Evolutionary conservation across 2,888 invertebrate genomes (phyloP).

Genomic region (Agrotis puta): DNA sequence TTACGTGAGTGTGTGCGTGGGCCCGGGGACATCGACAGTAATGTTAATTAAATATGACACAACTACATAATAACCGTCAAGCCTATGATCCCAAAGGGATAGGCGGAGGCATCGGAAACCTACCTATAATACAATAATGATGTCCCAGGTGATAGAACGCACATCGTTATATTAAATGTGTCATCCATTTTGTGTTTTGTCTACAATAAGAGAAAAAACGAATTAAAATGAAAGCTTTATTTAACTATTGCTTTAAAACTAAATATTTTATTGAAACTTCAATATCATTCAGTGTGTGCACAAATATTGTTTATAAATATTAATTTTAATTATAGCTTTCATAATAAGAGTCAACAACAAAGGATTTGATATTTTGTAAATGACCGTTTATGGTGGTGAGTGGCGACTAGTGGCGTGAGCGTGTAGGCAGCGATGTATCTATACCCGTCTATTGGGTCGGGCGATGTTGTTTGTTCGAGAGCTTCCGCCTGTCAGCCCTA

Average conservation of each 20-base stretch:
- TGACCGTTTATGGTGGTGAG: constrained; percentile 63
- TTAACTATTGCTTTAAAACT: background rate
- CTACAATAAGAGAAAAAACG: background rate
- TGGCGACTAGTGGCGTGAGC: constrained; percentile 8
- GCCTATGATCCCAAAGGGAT: constrained; percentile 29
- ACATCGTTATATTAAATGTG: background rate
- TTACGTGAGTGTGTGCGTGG: constrained; percentile 4
- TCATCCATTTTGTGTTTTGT: background rate
- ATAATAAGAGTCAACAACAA: background rate
- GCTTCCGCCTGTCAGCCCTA: constrained; percentile 79
- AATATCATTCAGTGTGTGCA: background rate
- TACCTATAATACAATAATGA: constrained; percentile 29
- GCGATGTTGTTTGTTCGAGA: constrained; percentile 74
- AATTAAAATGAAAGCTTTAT: background rate
- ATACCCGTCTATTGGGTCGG: constrained; percentile 66
- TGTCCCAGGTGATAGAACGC: constrained; percentile 13
- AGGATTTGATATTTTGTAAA: constrained; percentile 58
- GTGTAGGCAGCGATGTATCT: constrained; percentile 66
- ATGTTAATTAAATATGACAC: constrained; percentile 53
- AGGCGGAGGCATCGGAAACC: constrained; percentile 35
- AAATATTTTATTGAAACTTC: constrained; percentile 8
- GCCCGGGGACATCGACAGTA: constrained; percentile 34
- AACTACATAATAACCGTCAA: constrained; percentile 36
- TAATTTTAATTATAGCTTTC: constrained; percentile 4
- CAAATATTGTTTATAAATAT: constrained; percentile 7